These are phyloP conservation scores for Macrochelys suwanniensis DNA, from an alignment of 2,797 vertebrate species.

Conservation along the genomic window DNA sequence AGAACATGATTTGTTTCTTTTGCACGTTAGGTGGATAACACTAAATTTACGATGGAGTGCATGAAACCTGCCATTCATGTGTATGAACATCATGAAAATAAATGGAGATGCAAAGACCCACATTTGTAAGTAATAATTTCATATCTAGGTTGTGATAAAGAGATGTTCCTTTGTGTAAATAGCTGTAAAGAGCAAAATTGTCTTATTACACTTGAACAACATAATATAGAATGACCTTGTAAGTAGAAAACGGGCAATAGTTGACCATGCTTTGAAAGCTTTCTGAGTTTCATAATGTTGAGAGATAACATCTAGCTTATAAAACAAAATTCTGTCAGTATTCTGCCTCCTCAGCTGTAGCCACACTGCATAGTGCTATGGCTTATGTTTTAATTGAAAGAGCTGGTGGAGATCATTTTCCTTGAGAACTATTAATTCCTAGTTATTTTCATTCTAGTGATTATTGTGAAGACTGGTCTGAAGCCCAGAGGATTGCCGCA, in stretches of 20 bases:
- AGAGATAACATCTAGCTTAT: neutral
- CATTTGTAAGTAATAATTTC: constrained; percentile 86
- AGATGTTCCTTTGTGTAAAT: accelerated
- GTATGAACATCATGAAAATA: constrained; percentile 95
- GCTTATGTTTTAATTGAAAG: neutral
- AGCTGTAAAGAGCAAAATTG: neutral
- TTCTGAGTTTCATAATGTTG: neutral
- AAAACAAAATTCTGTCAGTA: neutral
- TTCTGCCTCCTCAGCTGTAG: neutral
- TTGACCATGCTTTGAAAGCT: neutral
- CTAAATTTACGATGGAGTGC: constrained; percentile 93
- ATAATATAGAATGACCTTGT: neutral
- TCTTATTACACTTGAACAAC: accelerated
- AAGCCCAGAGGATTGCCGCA: constrained; percentile 94
- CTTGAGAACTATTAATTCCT: neutral
- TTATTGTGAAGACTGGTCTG: constrained; percentile 95
- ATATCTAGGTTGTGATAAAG: accelerated
- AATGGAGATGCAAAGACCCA: constrained; percentile 94
- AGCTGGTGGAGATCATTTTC: neutral
- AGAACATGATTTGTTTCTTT: neutral
- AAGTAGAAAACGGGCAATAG: neutral
- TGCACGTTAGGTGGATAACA: constrained; percentile 90
- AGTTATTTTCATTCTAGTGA: constrained; percentile 84
- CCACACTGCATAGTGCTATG: accelerated
- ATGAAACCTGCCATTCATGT: constrained; percentile 91